A percentile compares a stretch with the other conserved stretches of the same genome.
phyloP scores from a whole-genome alignment of 1,140 invertebrate genomes.

The Drosophila sproati region DNA sequence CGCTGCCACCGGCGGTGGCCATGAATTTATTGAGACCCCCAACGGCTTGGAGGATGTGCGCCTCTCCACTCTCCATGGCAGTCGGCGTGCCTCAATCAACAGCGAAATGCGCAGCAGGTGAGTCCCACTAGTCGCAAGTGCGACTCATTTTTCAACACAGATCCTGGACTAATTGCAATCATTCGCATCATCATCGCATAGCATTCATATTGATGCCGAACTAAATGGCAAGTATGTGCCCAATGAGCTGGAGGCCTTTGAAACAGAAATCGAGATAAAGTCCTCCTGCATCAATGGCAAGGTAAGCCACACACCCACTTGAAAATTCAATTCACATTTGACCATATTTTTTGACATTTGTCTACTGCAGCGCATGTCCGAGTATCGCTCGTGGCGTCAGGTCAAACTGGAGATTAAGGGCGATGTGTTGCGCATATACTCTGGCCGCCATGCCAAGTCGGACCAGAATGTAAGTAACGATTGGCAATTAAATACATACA shows the following conservation, averaged over 20 bases:
- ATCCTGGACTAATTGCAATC: background rate
- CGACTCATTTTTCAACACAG: no score
- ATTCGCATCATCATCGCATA: conserved; percentile 6
- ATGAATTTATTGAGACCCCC: conserved; percentile 73
- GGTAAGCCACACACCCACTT: conserved; percentile 42
- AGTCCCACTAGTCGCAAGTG: background rate
- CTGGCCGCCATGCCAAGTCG: conserved; percentile 75
- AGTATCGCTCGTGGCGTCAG: conserved; percentile 84
- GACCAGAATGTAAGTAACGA: conserved; percentile 72
- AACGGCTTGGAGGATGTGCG: conserved; percentile 74
- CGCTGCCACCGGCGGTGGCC: conserved; percentile 60
- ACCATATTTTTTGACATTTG: no score
- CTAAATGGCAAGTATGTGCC: conserved; percentile 81
- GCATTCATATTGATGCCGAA: conserved; percentile 80
- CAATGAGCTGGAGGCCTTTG: conserved; percentile 81
- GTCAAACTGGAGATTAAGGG: conserved; percentile 83
- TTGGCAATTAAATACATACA: no score
- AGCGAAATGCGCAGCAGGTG: conserved; percentile 81
- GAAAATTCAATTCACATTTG: no score
- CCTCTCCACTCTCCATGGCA: conserved; percentile 63
- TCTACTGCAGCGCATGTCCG: conserved; percentile 70
- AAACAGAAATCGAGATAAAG: conserved; percentile 83
- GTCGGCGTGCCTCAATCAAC: conserved; percentile 75
- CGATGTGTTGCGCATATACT: conserved; percentile 79
- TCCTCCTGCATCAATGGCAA: conserved; percentile 83